Base-by-base conservation (phyloP, 2,888 invertebrate genomes). In the Monoplex corrugatus region DNA sequence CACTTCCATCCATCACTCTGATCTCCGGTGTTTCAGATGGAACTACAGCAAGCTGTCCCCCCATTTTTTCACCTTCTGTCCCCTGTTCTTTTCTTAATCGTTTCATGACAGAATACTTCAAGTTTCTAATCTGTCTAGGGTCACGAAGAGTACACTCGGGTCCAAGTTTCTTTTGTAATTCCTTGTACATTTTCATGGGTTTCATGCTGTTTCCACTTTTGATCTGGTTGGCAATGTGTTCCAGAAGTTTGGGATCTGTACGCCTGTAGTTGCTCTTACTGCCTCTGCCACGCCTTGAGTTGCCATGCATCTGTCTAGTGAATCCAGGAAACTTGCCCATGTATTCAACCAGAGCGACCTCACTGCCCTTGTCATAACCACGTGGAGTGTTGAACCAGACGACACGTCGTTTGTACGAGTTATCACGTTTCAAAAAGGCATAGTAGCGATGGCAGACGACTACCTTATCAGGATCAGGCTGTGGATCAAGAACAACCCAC, bases 201-300 rank as follows among this genome's bases (percentile, higher is more conserved):
- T 82, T 83, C 44, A 72, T 45, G 43, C 32, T 57, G 57, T 45
- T 82, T 16, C 86, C 86, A 19, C 38, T 40, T 35, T 43, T 83
- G 68, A 88, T 63, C 44, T 88, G 68, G 2, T 72, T 82, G 10
- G 88, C 68, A 38, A 88, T 88, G 19, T 83, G 38, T 1, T 88
- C 83, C 88, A 88, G 57, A n/a, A 88, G 82, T 72, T 82, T 82
- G n/a, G 88, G 88, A 32, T 88, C 88, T n/a, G 88, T 88, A 6
- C 88, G 88, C 35, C 63, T 68, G 19, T 88, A 88, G 68, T 35
- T 44, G 35, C 82, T 40, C 38, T 43, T 38, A 1, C 88, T 68
- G 6, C 78, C 80, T 40, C 78, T 82, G 35, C 87, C 87, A 10
- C 87, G 78, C 45, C 72, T 88, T 16, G 88, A 38, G 23, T 68